Evolutionary conservation across 2,888 invertebrate genomes (phyloP).

Genomic region (Agrochola macilenta): DNA sequence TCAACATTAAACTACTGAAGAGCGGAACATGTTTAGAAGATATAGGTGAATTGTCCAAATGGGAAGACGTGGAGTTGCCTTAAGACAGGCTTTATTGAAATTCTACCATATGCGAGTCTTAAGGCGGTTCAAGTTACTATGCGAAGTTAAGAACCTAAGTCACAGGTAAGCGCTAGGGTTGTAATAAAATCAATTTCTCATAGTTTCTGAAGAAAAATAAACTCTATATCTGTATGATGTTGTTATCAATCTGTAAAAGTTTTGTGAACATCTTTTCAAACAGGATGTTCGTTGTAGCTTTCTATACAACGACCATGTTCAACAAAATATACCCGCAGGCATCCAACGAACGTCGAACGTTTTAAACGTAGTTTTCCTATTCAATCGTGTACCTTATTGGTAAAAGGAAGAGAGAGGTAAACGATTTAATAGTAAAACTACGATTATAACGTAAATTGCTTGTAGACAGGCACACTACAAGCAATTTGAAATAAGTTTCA

Average conservation of each 20-base stretch:
- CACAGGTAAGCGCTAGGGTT: not conserved
- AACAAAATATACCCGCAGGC: constrained; percentile 9
- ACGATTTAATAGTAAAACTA: not conserved
- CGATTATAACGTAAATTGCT: too few relatives aligned
- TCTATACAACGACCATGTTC: not conserved
- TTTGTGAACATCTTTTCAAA: not conserved
- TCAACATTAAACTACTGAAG: not conserved
- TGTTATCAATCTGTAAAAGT: not conserved
- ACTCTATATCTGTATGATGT: not conserved
- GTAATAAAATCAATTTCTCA: not conserved
- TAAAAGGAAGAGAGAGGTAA: too few relatives aligned
- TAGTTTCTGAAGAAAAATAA: not conserved
- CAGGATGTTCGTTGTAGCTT: not conserved
- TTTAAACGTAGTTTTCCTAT: not conserved
- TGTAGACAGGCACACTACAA: not conserved
- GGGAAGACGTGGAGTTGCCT: not conserved
- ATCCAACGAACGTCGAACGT: too few relatives aligned
- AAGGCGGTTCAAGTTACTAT: not conserved
- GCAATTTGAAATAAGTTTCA: constrained; percentile 18
- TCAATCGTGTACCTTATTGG: not conserved
- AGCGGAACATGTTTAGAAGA: not conserved
- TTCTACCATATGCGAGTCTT: not conserved
- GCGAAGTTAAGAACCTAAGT: not conserved
- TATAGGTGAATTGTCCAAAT: not conserved
- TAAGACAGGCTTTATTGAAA: constrained; percentile 10